These are phyloP conservation scores for Neodiprion fabricii DNA, from an alignment of 1,140 invertebrate species.

Conservation along the genomic window DNA sequence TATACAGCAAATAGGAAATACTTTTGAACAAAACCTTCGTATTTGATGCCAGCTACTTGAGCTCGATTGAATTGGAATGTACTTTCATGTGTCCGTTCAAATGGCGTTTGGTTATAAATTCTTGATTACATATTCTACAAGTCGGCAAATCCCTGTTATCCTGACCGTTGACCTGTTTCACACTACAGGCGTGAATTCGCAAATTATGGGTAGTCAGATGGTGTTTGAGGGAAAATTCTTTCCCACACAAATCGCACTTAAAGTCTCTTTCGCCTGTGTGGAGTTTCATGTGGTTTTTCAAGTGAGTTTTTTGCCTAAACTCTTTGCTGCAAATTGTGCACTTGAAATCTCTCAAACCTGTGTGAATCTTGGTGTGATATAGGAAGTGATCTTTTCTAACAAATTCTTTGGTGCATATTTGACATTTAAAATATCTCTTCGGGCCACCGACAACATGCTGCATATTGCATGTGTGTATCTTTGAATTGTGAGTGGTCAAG, in stretches of 20 bases:
- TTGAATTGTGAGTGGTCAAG: neutral
- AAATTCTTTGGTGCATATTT: neutral
- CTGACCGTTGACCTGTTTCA: no score
- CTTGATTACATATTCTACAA: neutral
- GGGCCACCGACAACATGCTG: neutral
- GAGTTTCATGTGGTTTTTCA: slow-evolving; percentile 54
- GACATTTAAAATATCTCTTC: neutral
- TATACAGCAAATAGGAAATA: no score
- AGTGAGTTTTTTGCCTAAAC: slow-evolving; percentile 51
- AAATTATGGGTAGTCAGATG: neutral
- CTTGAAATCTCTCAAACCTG: slow-evolving; percentile 53
- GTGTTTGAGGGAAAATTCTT: slow-evolving; percentile 33
- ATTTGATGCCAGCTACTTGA: neutral
- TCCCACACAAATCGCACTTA: slow-evolving; percentile 52
- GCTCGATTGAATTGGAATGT: neutral
- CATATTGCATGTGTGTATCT: neutral
- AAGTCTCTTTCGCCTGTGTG: slow-evolving; percentile 56
- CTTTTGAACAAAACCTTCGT: no score
- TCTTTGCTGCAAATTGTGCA: slow-evolving; percentile 51
- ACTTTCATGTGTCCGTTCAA: neutral
- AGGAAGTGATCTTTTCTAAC: neutral
- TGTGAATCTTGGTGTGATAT: slow-evolving; percentile 18
- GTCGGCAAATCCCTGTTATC: no score
- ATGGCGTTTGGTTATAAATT: neutral
- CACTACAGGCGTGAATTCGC: neutral